These are phyloP conservation scores for Saxicola maurus DNA, from an alignment of 2,797 vertebrate genomes.

Conservation along the genomic window DNA sequence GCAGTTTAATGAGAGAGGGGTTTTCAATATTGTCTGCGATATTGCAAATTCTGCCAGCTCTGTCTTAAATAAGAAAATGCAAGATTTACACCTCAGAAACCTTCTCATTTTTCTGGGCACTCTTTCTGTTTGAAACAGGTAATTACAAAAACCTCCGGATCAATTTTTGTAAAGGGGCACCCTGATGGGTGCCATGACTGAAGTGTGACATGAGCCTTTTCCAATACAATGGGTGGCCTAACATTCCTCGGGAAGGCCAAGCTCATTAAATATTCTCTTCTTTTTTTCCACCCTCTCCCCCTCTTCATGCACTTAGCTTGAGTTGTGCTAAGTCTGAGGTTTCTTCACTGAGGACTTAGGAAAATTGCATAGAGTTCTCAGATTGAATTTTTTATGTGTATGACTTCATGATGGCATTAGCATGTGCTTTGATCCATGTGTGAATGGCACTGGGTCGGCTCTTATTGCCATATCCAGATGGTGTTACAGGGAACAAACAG, in stretches of 20 bases:
- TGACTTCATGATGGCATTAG: slow-evolving; percentile 83
- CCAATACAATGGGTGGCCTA: slow-evolving; percentile 82
- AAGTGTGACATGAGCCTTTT: slow-evolving; percentile 81
- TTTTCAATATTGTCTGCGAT: slow-evolving; percentile 80
- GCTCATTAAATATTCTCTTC: slow-evolving; percentile 80
- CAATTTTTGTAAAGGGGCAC: slow-evolving; percentile 79
- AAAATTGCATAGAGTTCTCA: slow-evolving; percentile 78
- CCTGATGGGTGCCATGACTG: slow-evolving; percentile 78
- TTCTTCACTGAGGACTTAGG: slow-evolving; percentile 79
- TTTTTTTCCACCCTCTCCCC: slow-evolving; percentile 59
- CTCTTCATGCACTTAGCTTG: slow-evolving; percentile 74
- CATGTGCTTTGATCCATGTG: slow-evolving; percentile 83
- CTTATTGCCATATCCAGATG: slow-evolving; percentile 98
- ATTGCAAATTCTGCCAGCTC: slow-evolving; percentile 75
- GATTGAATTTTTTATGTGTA: slow-evolving; percentile 85
- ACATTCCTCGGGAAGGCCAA: slow-evolving; percentile 76
- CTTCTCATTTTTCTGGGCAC: slow-evolving; percentile 68
- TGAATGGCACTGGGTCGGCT: slow-evolving; percentile 83
- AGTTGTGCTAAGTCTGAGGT: slow-evolving; percentile 74
- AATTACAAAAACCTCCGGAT: slow-evolving; percentile 77
- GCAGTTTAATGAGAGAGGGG: slow-evolving; percentile 69
- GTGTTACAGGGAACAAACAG: slow-evolving; percentile 94
- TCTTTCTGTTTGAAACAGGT: slow-evolving; percentile 70
- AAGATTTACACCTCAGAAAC: slow-evolving; percentile 67
- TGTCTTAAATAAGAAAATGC: slow-evolving; percentile 71